Percentiles rank a stretch among this genome's conserved stretches.
phyloP scores from a whole-genome alignment of 2,797 vertebrate genomes.

The Clarias laeviceps region DNA sequence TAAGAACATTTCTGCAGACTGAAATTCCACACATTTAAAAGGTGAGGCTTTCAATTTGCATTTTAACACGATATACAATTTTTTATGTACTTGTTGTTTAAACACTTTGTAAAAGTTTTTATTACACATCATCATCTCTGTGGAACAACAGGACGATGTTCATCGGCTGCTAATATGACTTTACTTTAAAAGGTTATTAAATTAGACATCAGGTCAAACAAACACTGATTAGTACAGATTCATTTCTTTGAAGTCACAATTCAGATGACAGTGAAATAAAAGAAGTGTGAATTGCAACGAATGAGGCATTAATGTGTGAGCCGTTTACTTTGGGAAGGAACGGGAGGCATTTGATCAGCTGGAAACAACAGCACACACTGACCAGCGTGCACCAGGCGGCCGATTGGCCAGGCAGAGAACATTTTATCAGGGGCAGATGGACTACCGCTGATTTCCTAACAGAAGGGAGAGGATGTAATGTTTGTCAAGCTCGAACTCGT shows the following conservation, averaged over 20 bases:
- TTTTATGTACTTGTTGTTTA: neutral
- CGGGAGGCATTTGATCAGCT: slow-evolving; percentile 17
- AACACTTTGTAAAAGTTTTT: neutral
- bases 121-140: neutral
- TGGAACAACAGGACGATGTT: slow-evolving; percentile 7
- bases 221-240: neutral
- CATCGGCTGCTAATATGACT: slow-evolving; percentile 20
- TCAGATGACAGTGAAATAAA: slow-evolving; percentile 6
- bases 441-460: slow-evolving; percentile 17
- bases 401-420: neutral
- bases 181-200: slow-evolving; percentile 22
- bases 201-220: slow-evolving; percentile 5
- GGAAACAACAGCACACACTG: neutral
- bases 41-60: neutral
- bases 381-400: neutral
- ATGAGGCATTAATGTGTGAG: slow-evolving; percentile 27
- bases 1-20: slow-evolving; percentile 36
- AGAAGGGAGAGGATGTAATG: neutral
- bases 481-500: neutral
- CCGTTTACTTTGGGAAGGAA: slow-evolving; percentile 19
- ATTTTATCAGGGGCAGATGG: slow-evolving; percentile 32
- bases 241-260: neutral
- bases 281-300: slow-evolving; percentile 24
- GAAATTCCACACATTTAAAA: slow-evolving; percentile 20
- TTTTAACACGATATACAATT: neutral